These are phyloP conservation scores for Heliothis peltigera DNA, from an alignment of 2,888 invertebrate species.

Conservation along the genomic window DNA sequence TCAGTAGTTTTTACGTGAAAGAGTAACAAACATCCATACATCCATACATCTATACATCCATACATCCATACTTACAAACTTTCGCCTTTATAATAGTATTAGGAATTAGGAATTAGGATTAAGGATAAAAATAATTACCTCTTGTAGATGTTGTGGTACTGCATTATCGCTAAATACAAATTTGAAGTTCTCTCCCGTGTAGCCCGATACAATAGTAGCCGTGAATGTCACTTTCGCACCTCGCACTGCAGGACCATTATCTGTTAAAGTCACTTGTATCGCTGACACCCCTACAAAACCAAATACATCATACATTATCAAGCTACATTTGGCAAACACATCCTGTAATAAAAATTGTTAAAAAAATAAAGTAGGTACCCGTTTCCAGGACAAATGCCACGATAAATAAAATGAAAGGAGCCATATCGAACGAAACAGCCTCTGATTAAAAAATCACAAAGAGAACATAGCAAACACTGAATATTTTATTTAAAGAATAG, in stretches of 20 bases:
- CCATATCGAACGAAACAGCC: slow-evolving; percentile 67
- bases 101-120: too few relatives aligned
- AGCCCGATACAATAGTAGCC: slow-evolving; percentile 87
- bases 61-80: too few relatives aligned
- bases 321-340: neutral
- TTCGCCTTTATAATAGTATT: too few relatives aligned
- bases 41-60: too few relatives aligned
- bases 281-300: slow-evolving; percentile 71
- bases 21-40: too few relatives aligned
- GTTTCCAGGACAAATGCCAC: slow-evolving; percentile 72
- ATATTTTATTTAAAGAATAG: slow-evolving; percentile 10
- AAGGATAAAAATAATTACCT: slow-evolving; percentile 76
- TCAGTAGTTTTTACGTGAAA: too few relatives aligned
- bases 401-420: slow-evolving; percentile 71
- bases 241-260: slow-evolving; percentile 92
- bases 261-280: slow-evolving; percentile 86
- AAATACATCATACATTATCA: slow-evolving; percentile 3
- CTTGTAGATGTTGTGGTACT: slow-evolving; percentile 81
- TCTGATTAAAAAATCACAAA: slow-evolving; percentile 31
- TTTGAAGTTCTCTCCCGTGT: slow-evolving; percentile 76
- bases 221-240: slow-evolving; percentile 93
- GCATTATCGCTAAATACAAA: slow-evolving; percentile 92
- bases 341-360: neutral
- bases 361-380: slow-evolving; percentile 58
- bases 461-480: slow-evolving; percentile 45